Evolutionary conservation across 2,113 vertebrate genomes (phyloP).

Genomic region (Meles meles): DNA sequence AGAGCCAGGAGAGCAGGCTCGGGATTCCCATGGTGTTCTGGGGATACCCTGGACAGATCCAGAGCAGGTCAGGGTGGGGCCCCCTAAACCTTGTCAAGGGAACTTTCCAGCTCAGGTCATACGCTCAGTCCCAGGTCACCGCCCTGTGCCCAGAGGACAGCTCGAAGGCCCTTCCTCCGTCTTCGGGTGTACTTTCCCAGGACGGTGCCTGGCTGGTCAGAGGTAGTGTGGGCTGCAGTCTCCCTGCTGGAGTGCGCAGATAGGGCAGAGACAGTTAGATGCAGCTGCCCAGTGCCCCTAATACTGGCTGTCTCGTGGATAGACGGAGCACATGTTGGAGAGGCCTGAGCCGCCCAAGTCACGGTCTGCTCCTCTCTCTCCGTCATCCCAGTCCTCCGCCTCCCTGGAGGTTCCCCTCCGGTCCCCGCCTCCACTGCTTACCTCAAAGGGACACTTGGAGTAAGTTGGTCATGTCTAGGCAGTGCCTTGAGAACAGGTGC

Average conservation of each 20-base stretch:
- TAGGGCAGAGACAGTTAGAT: background rate
- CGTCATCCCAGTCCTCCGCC: background rate
- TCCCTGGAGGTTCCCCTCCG: background rate
- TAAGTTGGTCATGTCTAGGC: too few relatives aligned
- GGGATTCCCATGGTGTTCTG: background rate
- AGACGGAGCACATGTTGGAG: background rate
- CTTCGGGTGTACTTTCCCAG: fast-evolving
- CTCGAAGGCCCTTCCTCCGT: background rate
- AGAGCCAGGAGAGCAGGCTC: background rate
- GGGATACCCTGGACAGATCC: background rate
- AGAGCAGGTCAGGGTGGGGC: background rate
- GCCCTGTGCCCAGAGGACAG: background rate
- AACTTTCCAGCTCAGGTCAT: background rate
- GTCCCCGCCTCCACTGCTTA: fast-evolving
- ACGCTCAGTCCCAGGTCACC: fast-evolving
- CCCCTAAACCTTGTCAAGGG: background rate
- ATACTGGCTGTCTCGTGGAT: fast-evolving
- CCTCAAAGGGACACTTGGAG: background rate
- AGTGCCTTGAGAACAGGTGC: background rate
- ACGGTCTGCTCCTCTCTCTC: too few relatives aligned
- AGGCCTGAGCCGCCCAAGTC: fast-evolving
- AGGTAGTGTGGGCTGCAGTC: background rate
- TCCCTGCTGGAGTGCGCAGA: background rate
- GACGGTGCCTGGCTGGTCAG: fast-evolving
- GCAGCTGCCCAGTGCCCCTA: background rate